Base-by-base conservation (phyloP, 1,140 invertebrate species). In the Eumeta japonica region DNA sequence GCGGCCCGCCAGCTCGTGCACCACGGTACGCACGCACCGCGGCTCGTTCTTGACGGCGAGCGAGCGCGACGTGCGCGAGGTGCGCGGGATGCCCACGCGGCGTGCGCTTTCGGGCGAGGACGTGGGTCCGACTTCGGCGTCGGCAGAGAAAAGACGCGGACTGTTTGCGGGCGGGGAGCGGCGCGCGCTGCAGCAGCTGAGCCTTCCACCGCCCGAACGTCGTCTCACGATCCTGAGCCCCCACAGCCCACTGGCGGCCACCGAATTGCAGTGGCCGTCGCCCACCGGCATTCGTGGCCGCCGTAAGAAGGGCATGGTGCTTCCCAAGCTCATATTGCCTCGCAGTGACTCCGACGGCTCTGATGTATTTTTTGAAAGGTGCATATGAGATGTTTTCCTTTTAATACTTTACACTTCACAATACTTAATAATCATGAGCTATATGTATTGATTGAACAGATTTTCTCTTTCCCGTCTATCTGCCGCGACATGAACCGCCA, bases 311-410 rank as follows among this genome's bases (percentile, higher is more conserved):
- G 83, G 84, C 20, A 81, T 86, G 62, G 84, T 87, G 18, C 71
- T 88, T 52, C 86, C 87, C 34, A 85, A 83, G 73, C 78, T 89
- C 50, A 83, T 88, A 41, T 73, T 88, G 45, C 85, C 84, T 20
- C 77, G 83, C 57, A 84, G 83, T 50, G 84, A 87, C 56, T 85
- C 83, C 39, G 83, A 85, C 46, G 62, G 62, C 32, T 80, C 79
- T 38, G 79, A 81, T 45, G 78, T 81, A 40, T 81, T 80, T 58
- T 77, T 79, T 46, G 80, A 81, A 68, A 78, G 79, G 59, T 75
- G n/a, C n/a, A n/a, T n/a, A n/a, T n/a, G n/a, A n/a, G n/a, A n/a
- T n/a, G n/a, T n/a, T n/a, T n/a, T n/a, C n/a, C n/a, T n/a, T n/a
- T n/a, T n/a, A n/a, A n/a, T n/a, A n/a, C n/a, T n/a, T n/a, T n/a